These are phyloP conservation scores for Eurytoma californica DNA, from an alignment of 2,888 invertebrate genomes.

Conservation along the genomic window DNA sequence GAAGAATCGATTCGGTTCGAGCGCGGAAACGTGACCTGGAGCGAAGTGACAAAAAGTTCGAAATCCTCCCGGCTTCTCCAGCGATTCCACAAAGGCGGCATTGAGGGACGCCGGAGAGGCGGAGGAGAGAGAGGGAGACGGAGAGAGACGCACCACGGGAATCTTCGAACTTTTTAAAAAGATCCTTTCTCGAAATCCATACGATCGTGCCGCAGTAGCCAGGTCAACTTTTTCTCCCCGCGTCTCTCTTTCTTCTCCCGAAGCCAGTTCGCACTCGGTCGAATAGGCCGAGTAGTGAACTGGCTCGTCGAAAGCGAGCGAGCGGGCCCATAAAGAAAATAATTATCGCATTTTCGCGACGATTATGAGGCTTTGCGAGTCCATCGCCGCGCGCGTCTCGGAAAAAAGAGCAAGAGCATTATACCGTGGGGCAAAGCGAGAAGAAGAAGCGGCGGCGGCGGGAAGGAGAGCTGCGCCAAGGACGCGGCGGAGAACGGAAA, in stretches of 20 bases:
- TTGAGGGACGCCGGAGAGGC: conserved; percentile 1
- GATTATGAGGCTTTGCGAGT: conserved; percentile 26
- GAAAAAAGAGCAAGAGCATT: conserved; percentile 5
- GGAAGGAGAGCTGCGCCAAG: conserved; percentile 38
- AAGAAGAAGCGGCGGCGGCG: background rate
- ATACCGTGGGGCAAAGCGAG: background rate
- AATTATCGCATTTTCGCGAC: conserved; percentile 48
- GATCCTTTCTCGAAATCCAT: conserved; percentile 49
- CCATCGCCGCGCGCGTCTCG: background rate
- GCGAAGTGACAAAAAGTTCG: conserved; percentile 27
- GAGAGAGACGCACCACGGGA: conserved; percentile 22
- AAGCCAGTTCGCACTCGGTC: background rate
- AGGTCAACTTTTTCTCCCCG: conserved; percentile 41
- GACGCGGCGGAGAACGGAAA: conserved; percentile 57
- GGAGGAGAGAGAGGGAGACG: background rate
- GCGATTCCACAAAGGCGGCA: conserved; percentile 29
- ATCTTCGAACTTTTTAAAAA: conserved; percentile 45
- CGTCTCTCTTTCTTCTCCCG: background rate
- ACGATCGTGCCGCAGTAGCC: conserved; percentile 6
- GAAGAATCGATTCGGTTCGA: conserved; percentile 32
- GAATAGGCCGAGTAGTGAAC: background rate
- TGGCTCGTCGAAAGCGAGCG: background rate
- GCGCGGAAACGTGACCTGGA: conserved; percentile 7
- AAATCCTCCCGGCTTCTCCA: background rate
- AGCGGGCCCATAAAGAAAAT: conserved; percentile 42